These are phyloP conservation scores for Drosophila repleta DNA, from an alignment of 1,140 invertebrate species.

Conservation along the genomic window DNA sequence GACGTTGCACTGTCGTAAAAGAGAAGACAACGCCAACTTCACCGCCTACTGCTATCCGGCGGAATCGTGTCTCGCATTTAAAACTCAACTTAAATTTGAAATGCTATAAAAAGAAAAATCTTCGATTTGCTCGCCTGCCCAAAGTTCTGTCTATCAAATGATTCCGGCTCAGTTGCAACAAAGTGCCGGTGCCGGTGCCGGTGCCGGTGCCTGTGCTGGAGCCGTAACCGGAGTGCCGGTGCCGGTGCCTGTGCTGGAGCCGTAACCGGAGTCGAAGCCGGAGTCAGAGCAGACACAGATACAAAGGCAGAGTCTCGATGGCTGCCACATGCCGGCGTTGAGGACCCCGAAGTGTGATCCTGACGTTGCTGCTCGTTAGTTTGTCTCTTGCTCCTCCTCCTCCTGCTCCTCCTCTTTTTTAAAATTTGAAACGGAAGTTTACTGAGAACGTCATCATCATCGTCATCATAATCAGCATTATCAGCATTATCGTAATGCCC, in stretches of 20 bases:
- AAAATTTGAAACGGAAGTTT: slow-evolving; percentile 74
- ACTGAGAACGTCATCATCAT: slow-evolving; percentile 7
- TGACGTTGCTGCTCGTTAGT: slow-evolving; percentile 61
- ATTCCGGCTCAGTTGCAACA: slow-evolving; percentile 64
- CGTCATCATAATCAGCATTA: slow-evolving; percentile 23
- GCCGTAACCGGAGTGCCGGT: no score
- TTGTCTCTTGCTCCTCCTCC: no score
- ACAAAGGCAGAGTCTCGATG: slow-evolving; percentile 30
- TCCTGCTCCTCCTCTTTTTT: slow-evolving; percentile 43
- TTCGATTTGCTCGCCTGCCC: slow-evolving; percentile 42
- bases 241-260: slow-evolving; percentile 9
- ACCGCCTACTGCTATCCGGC: slow-evolving; percentile 2
- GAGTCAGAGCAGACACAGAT: slow-evolving; percentile 2
- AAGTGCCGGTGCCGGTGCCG: slow-evolving; percentile 34
- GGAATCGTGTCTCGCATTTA: slow-evolving; percentile 35
- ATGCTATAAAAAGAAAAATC: slow-evolving; percentile 47
- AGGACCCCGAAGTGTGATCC: slow-evolving; percentile 49
- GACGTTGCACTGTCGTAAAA: slow-evolving; percentile 65
- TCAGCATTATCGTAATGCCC: slow-evolving; percentile 41
- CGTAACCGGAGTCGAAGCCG: no score
- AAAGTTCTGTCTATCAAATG: slow-evolving; percentile 57
- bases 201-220: slow-evolving; percentile 8
- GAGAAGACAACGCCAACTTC: slow-evolving; percentile 5
- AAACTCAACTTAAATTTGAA: slow-evolving; percentile 32
- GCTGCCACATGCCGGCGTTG: slow-evolving; percentile 47